Base-by-base conservation (phyloP, 2,797 vertebrate species). In the Trachurus trachurus region DNA sequence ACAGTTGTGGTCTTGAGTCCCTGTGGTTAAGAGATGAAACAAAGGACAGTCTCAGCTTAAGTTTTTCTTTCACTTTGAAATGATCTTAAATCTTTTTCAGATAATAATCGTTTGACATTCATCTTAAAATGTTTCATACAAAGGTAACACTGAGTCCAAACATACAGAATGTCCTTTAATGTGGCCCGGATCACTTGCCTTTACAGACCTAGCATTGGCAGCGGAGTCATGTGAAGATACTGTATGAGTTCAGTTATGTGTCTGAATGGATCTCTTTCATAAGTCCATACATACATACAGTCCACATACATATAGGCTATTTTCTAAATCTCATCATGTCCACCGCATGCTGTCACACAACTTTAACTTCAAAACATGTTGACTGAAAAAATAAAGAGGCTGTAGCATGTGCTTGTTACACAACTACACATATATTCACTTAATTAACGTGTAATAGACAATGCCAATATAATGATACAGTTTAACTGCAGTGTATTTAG, bases 211-310 rank as follows among this genome's bases (percentile, higher is more conserved):
- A 6, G 2, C 39, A 39, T 12, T 59, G 34, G 37, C 37, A 42
- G 62, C 16, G 16, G 63, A 70, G 22, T 80, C 84, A 76, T 80
- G 45, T 73, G 81, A 82, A 70, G 16, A 21, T 42, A 42, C 19
- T 22, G 0, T 47, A 17, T 47, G 16, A 19, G 45, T 47, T 17
- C 17, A 1, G 16, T 17, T 17, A 17, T 47, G 1, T 17, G 15
- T 19, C 44, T 47, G 45, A 47, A 47, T 19, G 45, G 17, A 8
- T 67, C 53, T 68, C 72, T 77, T 85, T 81, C 50, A 74, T 63
- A 49, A 31, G 16, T 21, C 29, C 10, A 29, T 11, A 9, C 21
- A 15, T 29, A 29, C 34, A 19, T 42, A 58, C 39, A 70, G 11
- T 19, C 21, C 53, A 70, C 9, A 44, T 21, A 49, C 8, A n/a